Evolutionary conservation across 2,888 invertebrate species (phyloP), one percentile per base, ranked within the genome.

Genomic region (Diabrotica balteata): DNA sequence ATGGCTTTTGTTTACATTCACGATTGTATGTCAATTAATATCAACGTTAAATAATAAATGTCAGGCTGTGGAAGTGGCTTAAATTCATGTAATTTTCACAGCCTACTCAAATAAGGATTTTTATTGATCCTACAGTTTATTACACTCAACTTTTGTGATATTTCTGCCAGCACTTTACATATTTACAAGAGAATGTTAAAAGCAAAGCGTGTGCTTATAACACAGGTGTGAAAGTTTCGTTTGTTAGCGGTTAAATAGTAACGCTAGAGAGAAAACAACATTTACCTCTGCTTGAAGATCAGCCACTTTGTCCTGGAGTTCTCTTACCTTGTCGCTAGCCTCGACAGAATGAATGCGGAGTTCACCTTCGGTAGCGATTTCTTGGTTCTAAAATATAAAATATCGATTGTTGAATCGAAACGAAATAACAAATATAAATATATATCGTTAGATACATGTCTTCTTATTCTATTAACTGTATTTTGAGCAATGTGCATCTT

Each of bases 281-380:
- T 86, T 86, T 86, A 97, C 97, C 93, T 97, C 97, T 63, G 96
- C 94, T 86, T 95, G 95, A 46, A 97, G 88, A 83, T 96, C 96
- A 49, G 93, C 94, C 72, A 97, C 92, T 84, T 94, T 94, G 84
- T 96, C 96, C 84, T 96, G 96, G 71, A 97, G 86, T 77, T 96
- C 96, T 68, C 95, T 90, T 43, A 95, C 93, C 78, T 92, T 89
- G 74, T 95, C 95, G 61, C 92, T 92, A 79, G 95, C 94, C 70
- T 93, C 94, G 77, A 93, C 88, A 8, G 86, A 86, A 83, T 93
- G 94, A 76, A 92, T 93, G 70, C 95, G 89, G 62, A 97, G 87
- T 84, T 96, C 96, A 5, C 96, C 96, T 83, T 96, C 96, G 0
- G 97, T 94, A 43, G 95, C 89, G 88, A 97, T 93, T 85, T 97